These are phyloP conservation scores for Clamator glandarius DNA, from an alignment of 2,797 vertebrate genomes.

Conservation along the genomic window DNA sequence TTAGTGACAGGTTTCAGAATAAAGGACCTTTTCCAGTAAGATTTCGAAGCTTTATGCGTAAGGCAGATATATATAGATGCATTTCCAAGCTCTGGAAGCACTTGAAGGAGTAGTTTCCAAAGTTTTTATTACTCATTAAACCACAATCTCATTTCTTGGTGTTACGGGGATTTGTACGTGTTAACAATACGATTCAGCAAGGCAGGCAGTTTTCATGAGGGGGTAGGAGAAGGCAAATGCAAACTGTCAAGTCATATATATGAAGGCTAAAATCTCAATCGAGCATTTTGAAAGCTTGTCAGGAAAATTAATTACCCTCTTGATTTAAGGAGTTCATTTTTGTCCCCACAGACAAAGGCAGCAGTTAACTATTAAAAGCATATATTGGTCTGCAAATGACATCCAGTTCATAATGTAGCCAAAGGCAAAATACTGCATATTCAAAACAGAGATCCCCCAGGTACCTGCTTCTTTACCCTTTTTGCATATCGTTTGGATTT, in stretches of 20 bases:
- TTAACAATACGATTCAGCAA: constrained; percentile 17
- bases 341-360: constrained; percentile 69
- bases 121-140: neutral
- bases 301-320: constrained; percentile 78
- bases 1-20: neutral
- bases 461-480: neutral
- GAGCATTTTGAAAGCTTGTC: constrained; percentile 71
- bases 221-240: constrained; percentile 34
- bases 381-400: constrained; percentile 5
- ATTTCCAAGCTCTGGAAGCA: neutral
- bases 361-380: constrained; percentile 71
- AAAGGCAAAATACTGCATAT: neutral
- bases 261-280: constrained; percentile 73
- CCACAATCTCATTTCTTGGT: neutral
- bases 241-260: constrained; percentile 66
- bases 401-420: constrained; percentile 31
- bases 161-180: neutral
- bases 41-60: neutral
- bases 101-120: neutral
- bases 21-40: neutral
- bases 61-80: neutral
- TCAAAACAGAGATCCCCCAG: neutral
- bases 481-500: neutral
- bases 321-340: constrained; percentile 69
- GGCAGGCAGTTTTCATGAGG: neutral